Base-by-base conservation (phyloP, 2,113 vertebrate species). In the Anoplopoma fimbria region DNA sequence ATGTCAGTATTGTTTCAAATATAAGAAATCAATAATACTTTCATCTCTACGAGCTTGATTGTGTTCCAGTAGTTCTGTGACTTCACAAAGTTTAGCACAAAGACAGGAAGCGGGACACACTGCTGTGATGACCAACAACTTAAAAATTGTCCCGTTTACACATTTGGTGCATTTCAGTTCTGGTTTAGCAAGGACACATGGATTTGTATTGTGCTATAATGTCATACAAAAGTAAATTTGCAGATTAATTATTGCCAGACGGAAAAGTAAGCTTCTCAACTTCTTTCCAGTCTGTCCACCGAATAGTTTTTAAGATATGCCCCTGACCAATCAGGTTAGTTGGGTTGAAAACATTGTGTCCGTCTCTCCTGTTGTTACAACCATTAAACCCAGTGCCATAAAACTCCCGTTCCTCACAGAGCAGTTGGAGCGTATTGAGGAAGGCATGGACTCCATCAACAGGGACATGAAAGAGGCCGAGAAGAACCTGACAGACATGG, bases 401-500 rank as follows among this genome's bases (percentile, higher is more conserved):
- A 65, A 77, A 19, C 74, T 45, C 25, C 27, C 25, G 81, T 89
- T 72, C 81, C 79, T 83, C 15, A 84, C 90, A 91, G 88, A 93
- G 77, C 91, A 93, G 88, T 4, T 93, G 90, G 91, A 93, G 87
- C 87, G 79, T 0, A 74, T 90, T 8, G 91, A 93, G 75, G 90
- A 89, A 13, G 91, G 90, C 25, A 91, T 93, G 91, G 91, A 93
- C 77, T 68, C 90, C 87, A 69, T 93, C 87, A 90, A 90, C 88
- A 88, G 90, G 58, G 87, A 93, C 86, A 93, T 93, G 91, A 80
- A 78, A 0, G 91, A 93, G 84, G 90, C 91, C 1, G 90, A 93
- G 88, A 93, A 91, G 90, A 91, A 93, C 17, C 87, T 93, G 83
- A 93, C 90, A 21, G 85, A 91, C 88, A 91, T 93, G 91, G 90